These are phyloP conservation scores for Sympetrum striolatum DNA, from an alignment of 2,888 invertebrate species.

Conservation along the genomic window DNA sequence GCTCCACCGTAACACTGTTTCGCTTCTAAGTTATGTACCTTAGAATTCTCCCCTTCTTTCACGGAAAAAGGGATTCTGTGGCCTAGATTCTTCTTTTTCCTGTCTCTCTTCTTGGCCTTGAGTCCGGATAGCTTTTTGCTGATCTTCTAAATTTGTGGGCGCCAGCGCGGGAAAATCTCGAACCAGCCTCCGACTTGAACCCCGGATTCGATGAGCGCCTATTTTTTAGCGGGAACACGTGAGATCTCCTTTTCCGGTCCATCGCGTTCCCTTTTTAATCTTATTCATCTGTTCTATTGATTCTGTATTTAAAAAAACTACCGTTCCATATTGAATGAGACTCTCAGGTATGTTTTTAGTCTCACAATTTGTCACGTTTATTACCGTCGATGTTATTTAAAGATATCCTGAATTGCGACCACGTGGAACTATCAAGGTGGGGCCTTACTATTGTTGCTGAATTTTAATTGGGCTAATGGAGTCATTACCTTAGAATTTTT, in stretches of 20 bases:
- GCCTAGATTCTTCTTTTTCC: background rate
- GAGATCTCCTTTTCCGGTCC: background rate
- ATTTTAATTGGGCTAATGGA: no score
- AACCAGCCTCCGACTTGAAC: background rate
- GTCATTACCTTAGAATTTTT: no score
- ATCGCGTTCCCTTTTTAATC: background rate
- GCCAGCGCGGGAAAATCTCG: slow-evolving; percentile 17
- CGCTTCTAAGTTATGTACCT: no score
- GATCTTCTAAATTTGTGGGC: slow-evolving; percentile 33
- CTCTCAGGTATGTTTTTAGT: no score
- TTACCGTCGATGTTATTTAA: no score
- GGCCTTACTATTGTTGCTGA: no score
- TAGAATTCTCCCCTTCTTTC: background rate
- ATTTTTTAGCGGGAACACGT: background rate
- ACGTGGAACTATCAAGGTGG: no score
- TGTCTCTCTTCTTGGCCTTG: slow-evolving; percentile 15
- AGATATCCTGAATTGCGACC: no score
- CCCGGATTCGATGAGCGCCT: slow-evolving; percentile 27
- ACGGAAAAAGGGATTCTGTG: background rate
- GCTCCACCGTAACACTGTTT: no score
- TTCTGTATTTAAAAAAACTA: background rate
- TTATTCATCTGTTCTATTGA: background rate
- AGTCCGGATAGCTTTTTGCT: background rate
- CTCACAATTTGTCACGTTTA: no score
- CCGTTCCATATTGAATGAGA: background rate